A percentile compares a stretch with the other conserved stretches of the same genome.
These are phyloP conservation scores for Thysanoteuthis rhombus DNA, from an alignment of 2,888 invertebrate species.

Conservation along the genomic window DNA sequence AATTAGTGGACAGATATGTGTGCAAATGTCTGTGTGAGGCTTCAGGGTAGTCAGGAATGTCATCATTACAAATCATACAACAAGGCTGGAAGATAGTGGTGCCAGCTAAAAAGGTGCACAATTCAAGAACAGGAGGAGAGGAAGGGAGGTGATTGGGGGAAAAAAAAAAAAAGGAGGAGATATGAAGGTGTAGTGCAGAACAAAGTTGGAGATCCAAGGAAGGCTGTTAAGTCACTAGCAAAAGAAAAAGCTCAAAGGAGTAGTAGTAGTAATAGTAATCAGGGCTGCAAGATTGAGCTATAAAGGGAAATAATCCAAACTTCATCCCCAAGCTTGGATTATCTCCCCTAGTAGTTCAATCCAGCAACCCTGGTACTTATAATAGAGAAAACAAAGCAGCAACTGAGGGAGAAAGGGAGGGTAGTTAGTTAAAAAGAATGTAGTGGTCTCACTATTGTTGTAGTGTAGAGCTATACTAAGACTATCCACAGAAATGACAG, in stretches of 20 bases:
- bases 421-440: not conserved
- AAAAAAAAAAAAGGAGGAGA: not conserved
- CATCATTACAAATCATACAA: not conserved
- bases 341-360: no score
- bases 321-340: no score
- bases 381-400: not conserved
- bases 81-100: not conserved
- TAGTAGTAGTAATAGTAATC: not conserved
- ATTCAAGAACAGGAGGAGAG: not conserved
- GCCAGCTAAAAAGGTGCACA: not conserved
- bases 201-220: not conserved
- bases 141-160: not conserved
- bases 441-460: not conserved
- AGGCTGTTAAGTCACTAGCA: not conserved
- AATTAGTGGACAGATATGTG: not conserved
- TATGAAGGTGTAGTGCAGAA: not conserved
- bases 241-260: not conserved
- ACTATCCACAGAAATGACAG: not conserved
- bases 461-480: not conserved
- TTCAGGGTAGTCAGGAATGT: not conserved
- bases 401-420: not conserved
- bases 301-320: no score
- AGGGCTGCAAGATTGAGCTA: no score
- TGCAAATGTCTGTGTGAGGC: not conserved
- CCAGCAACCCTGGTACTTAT: no score